Evolutionary conservation across 2,888 invertebrate genomes (phyloP).

Genomic region (Leptura quadrifasciata): DNA sequence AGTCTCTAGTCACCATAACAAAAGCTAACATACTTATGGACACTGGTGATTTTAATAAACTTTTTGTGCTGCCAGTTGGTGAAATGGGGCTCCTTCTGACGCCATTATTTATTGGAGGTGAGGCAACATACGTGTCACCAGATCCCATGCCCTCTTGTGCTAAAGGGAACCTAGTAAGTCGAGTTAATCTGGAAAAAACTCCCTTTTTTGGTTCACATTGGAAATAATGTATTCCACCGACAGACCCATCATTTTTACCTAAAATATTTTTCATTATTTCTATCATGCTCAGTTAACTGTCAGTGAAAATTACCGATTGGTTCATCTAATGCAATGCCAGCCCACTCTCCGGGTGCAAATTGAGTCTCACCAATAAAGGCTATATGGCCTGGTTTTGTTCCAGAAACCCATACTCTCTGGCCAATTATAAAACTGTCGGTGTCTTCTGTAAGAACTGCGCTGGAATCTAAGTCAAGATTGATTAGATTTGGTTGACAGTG

Average conservation of each 20-base stretch:
- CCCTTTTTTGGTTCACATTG: conserved; percentile 94
- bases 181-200: conserved; percentile 93
- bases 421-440: conserved; percentile 98
- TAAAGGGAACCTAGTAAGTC: conserved; percentile 86
- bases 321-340: conserved; percentile 96
- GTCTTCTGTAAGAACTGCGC: conserved; percentile 89
- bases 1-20: neutral
- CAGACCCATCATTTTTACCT: conserved; percentile 98
- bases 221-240: conserved; percentile 94
- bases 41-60: conserved; percentile 64
- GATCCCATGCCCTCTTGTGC: conserved; percentile 73
- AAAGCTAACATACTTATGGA: conserved; percentile 65
- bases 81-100: conserved; percentile 67
- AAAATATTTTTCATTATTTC: conserved; percentile 42
- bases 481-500: neutral
- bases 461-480: conserved; percentile 80
- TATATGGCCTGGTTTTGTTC: conserved; percentile 92
- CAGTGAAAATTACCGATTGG: conserved; percentile 83
- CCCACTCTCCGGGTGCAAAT: conserved; percentile 99
- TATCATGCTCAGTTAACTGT: neutral
- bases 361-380: conserved; percentile 96
- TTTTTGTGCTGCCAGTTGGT: conserved; percentile 68
- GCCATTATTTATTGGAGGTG: conserved; percentile 64
- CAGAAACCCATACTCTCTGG: conserved; percentile 95
- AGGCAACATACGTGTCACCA: conserved; percentile 69